These are phyloP conservation scores for Brachionus rotundiformis DNA, from an alignment of 1,140 invertebrate species.

Conservation along the genomic window DNA sequence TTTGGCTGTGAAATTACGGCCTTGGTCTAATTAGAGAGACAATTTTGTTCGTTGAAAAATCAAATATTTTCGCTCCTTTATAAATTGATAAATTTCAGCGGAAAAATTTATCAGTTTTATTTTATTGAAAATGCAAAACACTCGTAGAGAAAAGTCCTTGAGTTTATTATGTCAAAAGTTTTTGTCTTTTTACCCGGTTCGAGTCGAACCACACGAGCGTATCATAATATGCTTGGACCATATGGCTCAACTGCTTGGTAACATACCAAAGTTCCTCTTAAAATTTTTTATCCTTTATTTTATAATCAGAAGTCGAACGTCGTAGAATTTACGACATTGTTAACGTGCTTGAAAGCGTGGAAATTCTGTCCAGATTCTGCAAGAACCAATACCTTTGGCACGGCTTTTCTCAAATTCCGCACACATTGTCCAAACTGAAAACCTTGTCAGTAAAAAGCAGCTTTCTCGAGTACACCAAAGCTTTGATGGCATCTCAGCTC, in stretches of 20 bases:
- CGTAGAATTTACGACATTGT: conserved; percentile 76
- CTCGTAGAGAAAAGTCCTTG: conserved; percentile 44
- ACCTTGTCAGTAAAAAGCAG: conserved; percentile 18
- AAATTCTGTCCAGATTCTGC: conserved; percentile 69
- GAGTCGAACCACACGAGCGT: not conserved
- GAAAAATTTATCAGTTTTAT: not conserved
- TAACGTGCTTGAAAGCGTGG: conserved; percentile 74
- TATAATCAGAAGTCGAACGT: conserved; percentile 56
- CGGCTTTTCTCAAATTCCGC: conserved; percentile 62
- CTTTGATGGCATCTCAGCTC: conserved; percentile 22
- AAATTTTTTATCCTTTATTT: not conserved
- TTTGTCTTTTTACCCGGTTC: conserved; percentile 20
- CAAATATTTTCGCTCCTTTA: not conserved
- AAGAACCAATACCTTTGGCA: conserved; percentile 66
- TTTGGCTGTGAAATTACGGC: not conserved
- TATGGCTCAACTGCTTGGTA: conserved; percentile 47
- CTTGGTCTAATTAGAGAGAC: conserved; percentile 15
- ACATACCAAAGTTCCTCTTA: not conserved
- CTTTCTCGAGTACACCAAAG: conserved; percentile 50
- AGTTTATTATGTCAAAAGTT: conserved; percentile 51
- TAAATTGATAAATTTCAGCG: conserved; percentile 13
- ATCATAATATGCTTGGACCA: conserved; percentile 40
- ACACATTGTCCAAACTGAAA: conserved; percentile 61
- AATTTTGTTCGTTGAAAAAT: conserved; percentile 14
- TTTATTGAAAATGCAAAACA: conserved; percentile 4